These are phyloP conservation scores for Mus spicilegus DNA, from an alignment of 2,113 vertebrate species.

Conservation along the genomic window DNA sequence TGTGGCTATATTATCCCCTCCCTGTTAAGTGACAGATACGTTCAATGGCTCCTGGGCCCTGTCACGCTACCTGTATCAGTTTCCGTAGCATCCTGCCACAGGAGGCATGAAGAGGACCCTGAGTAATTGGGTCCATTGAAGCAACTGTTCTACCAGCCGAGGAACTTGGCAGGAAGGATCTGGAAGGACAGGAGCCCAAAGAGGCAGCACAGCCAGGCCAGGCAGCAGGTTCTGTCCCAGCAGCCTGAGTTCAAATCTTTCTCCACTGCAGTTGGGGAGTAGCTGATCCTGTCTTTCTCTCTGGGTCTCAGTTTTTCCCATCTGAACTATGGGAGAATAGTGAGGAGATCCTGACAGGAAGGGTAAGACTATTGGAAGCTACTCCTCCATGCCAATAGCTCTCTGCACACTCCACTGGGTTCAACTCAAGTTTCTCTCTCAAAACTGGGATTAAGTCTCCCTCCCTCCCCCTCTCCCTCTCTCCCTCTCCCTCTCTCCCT, in stretches of 20 bases:
- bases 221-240: not conserved
- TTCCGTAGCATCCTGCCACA: rapidly evolving
- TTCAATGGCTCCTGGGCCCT: not conserved
- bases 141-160: no score
- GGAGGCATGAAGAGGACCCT: not conserved
- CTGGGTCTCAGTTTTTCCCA: not conserved
- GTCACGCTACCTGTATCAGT: not conserved
- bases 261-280: not conserved
- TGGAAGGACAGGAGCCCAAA: no score
- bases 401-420: no score
- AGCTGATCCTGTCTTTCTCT: no score
- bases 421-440: no score
- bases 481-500: no score
- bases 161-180: no score
- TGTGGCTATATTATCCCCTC: not conserved
- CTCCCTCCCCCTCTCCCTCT: no score
- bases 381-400: no score
- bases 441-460: no score
- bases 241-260: not conserved
- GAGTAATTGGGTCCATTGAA: not conserved
- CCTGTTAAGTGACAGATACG: not conserved
- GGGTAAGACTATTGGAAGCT: no score
- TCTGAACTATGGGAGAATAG: not conserved
- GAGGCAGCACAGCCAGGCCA: not conserved
- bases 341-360: not conserved